These are phyloP conservation scores for Hyperoplus lanceolatus DNA, from an alignment of 2,797 vertebrate genomes.

Conservation along the genomic window DNA sequence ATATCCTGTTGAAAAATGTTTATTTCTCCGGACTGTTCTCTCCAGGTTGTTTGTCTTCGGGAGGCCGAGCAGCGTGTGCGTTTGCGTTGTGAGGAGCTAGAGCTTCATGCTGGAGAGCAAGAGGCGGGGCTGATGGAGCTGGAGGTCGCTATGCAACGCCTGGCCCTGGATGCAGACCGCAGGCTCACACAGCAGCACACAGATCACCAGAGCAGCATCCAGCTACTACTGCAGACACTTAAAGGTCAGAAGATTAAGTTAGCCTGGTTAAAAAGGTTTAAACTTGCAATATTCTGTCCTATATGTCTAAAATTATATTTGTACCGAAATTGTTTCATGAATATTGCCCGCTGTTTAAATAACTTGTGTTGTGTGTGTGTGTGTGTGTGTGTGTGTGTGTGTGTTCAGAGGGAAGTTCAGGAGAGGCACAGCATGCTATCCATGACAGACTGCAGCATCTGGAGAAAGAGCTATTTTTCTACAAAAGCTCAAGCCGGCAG, in stretches of 20 bases:
- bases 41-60: constrained; percentile 89
- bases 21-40: constrained; percentile 22
- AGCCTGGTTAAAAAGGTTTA: neutral
- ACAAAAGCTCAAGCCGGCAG: constrained; percentile 91
- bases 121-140: constrained; percentile 81
- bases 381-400: constrained; percentile 28
- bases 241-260: constrained; percentile 81
- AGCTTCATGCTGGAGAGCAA: constrained; percentile 85
- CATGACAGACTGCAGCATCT: constrained; percentile 88
- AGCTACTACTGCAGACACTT: constrained; percentile 87
- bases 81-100: constrained; percentile 87
- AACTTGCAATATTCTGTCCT: neutral
- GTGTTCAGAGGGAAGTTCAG: constrained; percentile 56
- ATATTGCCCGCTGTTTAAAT: neutral
- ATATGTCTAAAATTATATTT: neutral
- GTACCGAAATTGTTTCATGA: neutral
- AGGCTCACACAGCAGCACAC: constrained; percentile 88
- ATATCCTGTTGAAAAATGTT: neutral
- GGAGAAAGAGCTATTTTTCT: constrained; percentile 94
- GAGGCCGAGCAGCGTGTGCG: constrained; percentile 84
- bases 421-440: constrained; percentile 59
- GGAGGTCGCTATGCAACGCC: constrained; percentile 85
- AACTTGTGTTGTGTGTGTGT: constrained; percentile 2
- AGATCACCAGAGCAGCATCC: constrained; percentile 90
- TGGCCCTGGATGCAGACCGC: constrained; percentile 88